Conservation (phyloP, 2,113 vertebrate species). For the Syrrhaptes paradoxus region DNA sequence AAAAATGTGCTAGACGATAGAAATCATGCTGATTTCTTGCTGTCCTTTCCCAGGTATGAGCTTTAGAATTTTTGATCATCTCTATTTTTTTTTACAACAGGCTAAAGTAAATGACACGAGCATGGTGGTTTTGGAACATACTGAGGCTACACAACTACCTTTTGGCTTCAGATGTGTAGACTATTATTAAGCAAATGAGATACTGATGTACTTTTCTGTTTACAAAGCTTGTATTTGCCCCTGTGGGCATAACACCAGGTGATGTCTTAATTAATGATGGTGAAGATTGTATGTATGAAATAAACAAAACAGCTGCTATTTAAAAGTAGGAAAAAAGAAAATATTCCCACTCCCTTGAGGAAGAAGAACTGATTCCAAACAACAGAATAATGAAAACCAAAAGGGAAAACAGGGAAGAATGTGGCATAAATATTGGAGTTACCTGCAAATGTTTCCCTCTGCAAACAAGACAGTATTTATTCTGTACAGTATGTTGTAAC, state of each 20-base stretch:
- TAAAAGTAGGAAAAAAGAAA: neutral
- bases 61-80: neutral
- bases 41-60: neutral
- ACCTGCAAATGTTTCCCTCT: neutral
- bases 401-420: neutral
- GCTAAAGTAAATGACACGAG: neutral
- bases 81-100: neutral
- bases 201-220: constrained; percentile 14
- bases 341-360: neutral
- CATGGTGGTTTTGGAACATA: neutral
- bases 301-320: constrained; percentile 18
- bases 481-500: neutral
- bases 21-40: neutral
- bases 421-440: neutral
- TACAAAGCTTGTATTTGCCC: constrained; percentile 27
- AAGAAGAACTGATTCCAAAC: neutral
- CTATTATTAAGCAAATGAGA: constrained; percentile 45
- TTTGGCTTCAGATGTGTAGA: neutral
- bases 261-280: constrained; percentile 34
- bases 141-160: neutral
- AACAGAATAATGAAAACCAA: neutral
- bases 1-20: neutral
- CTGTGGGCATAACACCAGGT: constrained; percentile 21
- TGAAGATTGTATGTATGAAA: neutral
- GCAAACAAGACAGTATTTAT: neutral